Base-by-base conservation (phyloP, 2,888 invertebrate genomes). In the Tenodera sinensis region DNA sequence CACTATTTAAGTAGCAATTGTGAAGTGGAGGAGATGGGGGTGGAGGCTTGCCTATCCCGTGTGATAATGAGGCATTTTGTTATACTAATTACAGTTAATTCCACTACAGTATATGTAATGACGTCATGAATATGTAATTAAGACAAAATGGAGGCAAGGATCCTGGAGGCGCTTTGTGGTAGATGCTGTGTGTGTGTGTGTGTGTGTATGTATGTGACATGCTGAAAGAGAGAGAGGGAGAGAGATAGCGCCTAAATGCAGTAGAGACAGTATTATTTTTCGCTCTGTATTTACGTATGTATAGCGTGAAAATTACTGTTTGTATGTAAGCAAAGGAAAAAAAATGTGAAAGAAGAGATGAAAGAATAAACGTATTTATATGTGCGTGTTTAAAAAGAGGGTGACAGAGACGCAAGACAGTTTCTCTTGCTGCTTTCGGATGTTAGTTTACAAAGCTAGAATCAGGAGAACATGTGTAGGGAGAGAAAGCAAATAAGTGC, bases 21-120 rank as follows among this genome's bases (percentile, higher is more conserved):
- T 86, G 81, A 71, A 71, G 54, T 71, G 25, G 25, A 71, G 54
- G 25, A 71, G 54, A 71, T 15, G 54, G 54, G 42, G 42, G 42
- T 9, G 42, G 42, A 28, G n/a, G 71, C 81, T 28, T 15, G 28
- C 81, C 28, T 86, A 71, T 86, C 86, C 71, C 30, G 81, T 86
- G 81, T 86, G 86, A 86, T 86, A 86, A 86, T 86, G 71, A 86
- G 86, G 9, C 28, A 30, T 81, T 86, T 86, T 81, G 86, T 81
- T 86, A 81, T 86, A 86, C 86, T 81, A 86, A 86, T 86, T 86
- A 86, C 71, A 86, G 71, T 86, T 86, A 86, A 86, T 86, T 71
- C 81, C 28, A 28, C 28, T 86, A 28, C 30, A 86, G 81, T 86
- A 81, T 71, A 71, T 81, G 81, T 71, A 86, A 81, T 81, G 86